Evolutionary conservation across 2,888 invertebrate genomes (phyloP).

Genomic region (Siphlonurus alternatus): DNA sequence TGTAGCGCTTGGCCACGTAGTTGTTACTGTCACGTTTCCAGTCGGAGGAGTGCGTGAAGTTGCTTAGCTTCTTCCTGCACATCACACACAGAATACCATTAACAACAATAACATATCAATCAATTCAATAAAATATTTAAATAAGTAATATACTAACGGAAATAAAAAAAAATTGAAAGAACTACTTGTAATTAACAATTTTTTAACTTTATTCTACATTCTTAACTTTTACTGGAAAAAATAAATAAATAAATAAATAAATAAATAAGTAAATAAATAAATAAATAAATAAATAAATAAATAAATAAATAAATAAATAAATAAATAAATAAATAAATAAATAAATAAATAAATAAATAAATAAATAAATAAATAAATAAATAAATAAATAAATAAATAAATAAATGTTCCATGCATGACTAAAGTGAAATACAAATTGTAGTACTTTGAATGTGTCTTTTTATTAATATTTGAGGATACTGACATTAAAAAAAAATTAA

Average conservation of each 20-base stretch:
- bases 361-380: too few species aligned
- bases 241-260: too few species aligned
- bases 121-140: neutral
- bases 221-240: neutral
- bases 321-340: too few species aligned
- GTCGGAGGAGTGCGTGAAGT: constrained; percentile 24
- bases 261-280: too few species aligned
- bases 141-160: too few species aligned
- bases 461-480: too few species aligned
- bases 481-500: too few species aligned
- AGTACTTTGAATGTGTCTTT: neutral
- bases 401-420: neutral
- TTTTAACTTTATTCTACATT: neutral
- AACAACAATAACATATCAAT: neutral
- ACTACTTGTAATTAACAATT: too few species aligned
- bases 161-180: neutral
- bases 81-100: too few species aligned
- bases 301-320: too few species aligned
- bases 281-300: too few species aligned
- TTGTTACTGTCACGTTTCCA: constrained; percentile 31
- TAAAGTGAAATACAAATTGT: neutral
- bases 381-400: neutral
- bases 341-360: too few species aligned
- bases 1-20: constrained; percentile 36
- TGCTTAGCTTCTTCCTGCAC: constrained; percentile 29